Evolutionary conservation across 2,797 vertebrate genomes (phyloP).

Genomic region (Rhabdomys pumilio): DNA sequence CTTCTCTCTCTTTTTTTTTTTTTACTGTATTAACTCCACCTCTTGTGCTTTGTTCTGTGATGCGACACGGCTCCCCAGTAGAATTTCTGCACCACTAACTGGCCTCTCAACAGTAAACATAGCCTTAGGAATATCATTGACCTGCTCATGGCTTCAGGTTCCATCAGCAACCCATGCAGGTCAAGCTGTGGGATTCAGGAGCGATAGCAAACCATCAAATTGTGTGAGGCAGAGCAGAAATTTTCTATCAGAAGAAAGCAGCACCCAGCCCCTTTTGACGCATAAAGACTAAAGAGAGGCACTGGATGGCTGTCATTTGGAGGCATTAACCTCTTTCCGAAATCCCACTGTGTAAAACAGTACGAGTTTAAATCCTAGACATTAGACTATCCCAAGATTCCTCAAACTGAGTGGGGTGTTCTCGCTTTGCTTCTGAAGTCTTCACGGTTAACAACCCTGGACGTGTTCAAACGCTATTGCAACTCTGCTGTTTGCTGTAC

Average conservation of each 20-base stretch:
- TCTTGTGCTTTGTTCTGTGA: slow-evolving; percentile 53
- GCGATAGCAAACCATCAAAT: not conserved
- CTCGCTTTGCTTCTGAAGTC: not conserved
- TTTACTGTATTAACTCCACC: slow-evolving; percentile 62
- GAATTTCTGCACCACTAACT: slow-evolving; percentile 65
- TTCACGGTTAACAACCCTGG: not conserved
- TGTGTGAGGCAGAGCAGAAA: not conserved
- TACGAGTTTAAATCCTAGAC: not conserved
- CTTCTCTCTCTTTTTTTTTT: slow-evolving; percentile 51
- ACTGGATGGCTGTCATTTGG: not conserved
- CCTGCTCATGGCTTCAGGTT: not conserved
- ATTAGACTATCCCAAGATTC: not conserved
- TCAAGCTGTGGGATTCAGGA: not conserved
- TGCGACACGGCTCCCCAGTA: slow-evolving; percentile 37
- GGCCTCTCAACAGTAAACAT: slow-evolving; percentile 43
- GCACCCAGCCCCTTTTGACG: not conserved
- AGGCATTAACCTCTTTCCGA: slow-evolving; percentile 2
- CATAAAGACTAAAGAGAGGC: not conserved
- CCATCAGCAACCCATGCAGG: not conserved
- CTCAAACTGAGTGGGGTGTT: not conserved
- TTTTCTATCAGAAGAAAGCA: not conserved
- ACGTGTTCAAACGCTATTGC: not conserved
- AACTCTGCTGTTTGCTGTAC: not conserved
- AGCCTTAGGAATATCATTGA: not conserved
- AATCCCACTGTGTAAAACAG: not conserved